These are phyloP conservation scores for Lumbricus terrestris DNA, from an alignment of 2,888 invertebrate species.

Conservation along the genomic window DNA sequence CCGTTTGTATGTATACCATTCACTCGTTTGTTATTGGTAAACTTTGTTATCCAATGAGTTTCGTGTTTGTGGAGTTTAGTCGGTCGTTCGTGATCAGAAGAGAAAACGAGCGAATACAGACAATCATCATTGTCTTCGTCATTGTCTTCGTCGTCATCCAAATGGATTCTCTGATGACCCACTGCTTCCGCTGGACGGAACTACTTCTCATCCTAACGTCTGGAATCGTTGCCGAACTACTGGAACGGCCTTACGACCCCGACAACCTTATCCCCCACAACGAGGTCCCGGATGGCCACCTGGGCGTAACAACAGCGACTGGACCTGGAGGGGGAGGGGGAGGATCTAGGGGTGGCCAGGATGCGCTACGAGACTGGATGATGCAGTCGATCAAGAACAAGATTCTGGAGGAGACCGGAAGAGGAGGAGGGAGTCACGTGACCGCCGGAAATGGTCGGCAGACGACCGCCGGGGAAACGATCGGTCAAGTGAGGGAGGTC, in stretches of 20 bases:
- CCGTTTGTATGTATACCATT: too few species aligned
- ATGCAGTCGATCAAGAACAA: background rate
- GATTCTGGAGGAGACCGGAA: background rate
- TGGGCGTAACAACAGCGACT: background rate
- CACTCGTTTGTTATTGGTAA: background rate
- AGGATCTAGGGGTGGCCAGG: background rate
- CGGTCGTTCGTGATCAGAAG: background rate
- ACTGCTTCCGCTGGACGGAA: background rate
- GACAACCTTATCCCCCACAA: background rate
- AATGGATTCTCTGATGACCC: background rate
- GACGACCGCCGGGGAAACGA: background rate
- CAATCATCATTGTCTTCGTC: too few species aligned
- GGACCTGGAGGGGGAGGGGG: background rate
- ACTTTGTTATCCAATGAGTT: background rate
- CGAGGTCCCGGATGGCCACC: background rate
- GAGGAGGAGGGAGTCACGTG: background rate
- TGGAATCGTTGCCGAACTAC: background rate
- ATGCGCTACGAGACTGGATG: background rate
- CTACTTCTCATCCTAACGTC: background rate
- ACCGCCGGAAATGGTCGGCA: background rate
- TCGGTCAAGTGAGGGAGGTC: background rate
- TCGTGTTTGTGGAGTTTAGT: background rate
- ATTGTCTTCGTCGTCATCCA: too few species aligned
- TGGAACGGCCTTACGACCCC: background rate
- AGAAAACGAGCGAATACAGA: background rate